A percentile compares a stretch with the other conserved stretches of the same genome.
Evolutionary conservation across 2,113 vertebrate species (phyloP).

Genomic region (Jaculus jaculus): DNA sequence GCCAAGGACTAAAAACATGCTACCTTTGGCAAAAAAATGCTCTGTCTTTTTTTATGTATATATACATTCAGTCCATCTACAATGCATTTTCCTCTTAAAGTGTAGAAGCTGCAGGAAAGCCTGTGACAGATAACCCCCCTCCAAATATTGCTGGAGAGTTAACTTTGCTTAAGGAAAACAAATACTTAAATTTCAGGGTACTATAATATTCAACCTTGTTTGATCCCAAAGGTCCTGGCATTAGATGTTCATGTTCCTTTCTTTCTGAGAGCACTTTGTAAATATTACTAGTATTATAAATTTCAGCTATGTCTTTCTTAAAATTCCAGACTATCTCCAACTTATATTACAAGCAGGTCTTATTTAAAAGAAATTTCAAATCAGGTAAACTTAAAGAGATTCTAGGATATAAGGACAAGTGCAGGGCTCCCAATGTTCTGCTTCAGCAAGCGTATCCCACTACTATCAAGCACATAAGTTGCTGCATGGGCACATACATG

Average conservation of each 20-base stretch:
- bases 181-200: neutral
- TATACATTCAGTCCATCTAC: neutral
- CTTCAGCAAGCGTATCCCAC: too few relatives aligned
- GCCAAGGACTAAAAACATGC: neutral
- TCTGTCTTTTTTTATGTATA: neutral
- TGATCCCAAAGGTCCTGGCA: neutral
- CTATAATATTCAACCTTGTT: neutral
- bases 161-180: constrained; percentile 4
- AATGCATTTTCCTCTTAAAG: neutral
- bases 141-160: neutral
- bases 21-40: neutral
- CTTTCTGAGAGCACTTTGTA: neutral
- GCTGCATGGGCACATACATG: too few relatives aligned
- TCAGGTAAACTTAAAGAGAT: too few relatives aligned
- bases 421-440: too few relatives aligned
- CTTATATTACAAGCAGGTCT: neutral
- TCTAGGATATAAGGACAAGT: too few relatives aligned
- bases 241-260: neutral
- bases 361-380: neutral
- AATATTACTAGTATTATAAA: constrained; percentile 22
- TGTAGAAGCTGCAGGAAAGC: neutral
- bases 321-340: neutral
- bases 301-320: neutral
- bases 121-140: neutral
- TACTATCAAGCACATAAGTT: too few relatives aligned